phyloP scores from a whole-genome alignment of 2,797 vertebrate genomes.

The Agapornis canus region DNA sequence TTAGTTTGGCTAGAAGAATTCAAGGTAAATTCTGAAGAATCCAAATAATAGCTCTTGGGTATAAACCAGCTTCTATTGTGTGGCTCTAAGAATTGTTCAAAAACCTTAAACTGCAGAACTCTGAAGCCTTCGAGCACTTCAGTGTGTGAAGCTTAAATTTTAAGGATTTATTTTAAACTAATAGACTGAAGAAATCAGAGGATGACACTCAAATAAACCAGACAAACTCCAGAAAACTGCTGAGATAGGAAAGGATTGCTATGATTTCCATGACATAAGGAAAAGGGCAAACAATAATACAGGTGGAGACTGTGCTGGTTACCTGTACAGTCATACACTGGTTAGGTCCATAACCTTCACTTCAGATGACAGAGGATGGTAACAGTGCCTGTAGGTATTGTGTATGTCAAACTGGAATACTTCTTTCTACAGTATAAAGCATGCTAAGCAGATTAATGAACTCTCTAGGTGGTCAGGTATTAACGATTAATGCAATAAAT shows the following conservation, averaged over 20 bases:
- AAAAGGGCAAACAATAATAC: neutral
- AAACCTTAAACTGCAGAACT: neutral
- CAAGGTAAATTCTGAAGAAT: neutral
- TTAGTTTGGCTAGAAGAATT: neutral
- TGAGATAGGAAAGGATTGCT: neutral
- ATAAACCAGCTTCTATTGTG: neutral
- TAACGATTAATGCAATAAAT: neutral
- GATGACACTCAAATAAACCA: neutral
- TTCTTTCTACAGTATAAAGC: neutral
- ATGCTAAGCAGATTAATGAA: neutral
- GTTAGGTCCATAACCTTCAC: neutral
- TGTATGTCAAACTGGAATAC: neutral
- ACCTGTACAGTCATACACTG: neutral
- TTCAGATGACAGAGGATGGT: neutral
- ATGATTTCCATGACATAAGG: neutral
- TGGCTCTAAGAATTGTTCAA: neutral
- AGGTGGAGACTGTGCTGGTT: neutral
- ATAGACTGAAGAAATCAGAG: neutral
- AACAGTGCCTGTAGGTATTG: neutral
- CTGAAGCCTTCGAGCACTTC: fast-evolving
- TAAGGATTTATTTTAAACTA: neutral
- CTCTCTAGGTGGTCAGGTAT: neutral
- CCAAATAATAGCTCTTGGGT: neutral
- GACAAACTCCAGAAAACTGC: neutral
- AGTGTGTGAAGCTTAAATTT: neutral